Evolutionary conservation across 1,140 invertebrate genomes (phyloP).

Genomic region (Matsumurasca onukii): DNA sequence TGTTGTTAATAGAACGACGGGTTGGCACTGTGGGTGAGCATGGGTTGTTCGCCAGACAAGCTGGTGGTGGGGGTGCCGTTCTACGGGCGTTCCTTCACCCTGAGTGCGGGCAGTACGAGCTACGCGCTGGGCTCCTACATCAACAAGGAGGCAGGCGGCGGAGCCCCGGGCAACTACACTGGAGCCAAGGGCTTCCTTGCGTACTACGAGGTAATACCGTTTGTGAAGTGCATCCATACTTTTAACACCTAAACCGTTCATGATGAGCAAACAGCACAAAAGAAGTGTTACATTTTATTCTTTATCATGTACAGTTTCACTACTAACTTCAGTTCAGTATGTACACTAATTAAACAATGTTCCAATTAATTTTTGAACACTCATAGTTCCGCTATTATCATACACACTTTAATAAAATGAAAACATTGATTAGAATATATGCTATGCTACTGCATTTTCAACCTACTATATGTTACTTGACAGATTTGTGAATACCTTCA

Average conservation of each 20-base stretch:
- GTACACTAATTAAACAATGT: too few species aligned
- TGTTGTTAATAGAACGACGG: slow-evolving; percentile 90
- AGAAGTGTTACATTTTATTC: too few species aligned
- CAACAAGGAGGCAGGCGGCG: slow-evolving; percentile 79
- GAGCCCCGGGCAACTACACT: slow-evolving; percentile 79
- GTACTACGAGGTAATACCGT: slow-evolving; percentile 86
- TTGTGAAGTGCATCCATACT: background rate
- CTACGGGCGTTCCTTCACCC: slow-evolving; percentile 55
- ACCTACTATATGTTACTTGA: too few species aligned
- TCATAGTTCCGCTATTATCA: too few species aligned
- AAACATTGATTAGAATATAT: too few species aligned
- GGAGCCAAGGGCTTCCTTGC: slow-evolving; percentile 57
- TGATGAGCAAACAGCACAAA: too few species aligned
- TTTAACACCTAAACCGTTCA: too few species aligned
- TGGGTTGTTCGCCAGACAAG: slow-evolving; percentile 84
- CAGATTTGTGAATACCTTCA: slow-evolving; percentile 76
- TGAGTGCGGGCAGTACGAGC: slow-evolving; percentile 71
- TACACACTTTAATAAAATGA: too few species aligned
- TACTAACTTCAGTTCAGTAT: too few species aligned
- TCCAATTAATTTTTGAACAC: too few species aligned
- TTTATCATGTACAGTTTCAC: too few species aligned
- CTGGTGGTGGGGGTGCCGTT: slow-evolving; percentile 69
- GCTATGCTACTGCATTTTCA: too few species aligned
- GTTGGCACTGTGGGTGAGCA: slow-evolving; percentile 78
- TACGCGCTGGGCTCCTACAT: slow-evolving; percentile 70